These are phyloP conservation scores for Trachurus trachurus DNA, from an alignment of 2,797 vertebrate genomes.

Conservation along the genomic window DNA sequence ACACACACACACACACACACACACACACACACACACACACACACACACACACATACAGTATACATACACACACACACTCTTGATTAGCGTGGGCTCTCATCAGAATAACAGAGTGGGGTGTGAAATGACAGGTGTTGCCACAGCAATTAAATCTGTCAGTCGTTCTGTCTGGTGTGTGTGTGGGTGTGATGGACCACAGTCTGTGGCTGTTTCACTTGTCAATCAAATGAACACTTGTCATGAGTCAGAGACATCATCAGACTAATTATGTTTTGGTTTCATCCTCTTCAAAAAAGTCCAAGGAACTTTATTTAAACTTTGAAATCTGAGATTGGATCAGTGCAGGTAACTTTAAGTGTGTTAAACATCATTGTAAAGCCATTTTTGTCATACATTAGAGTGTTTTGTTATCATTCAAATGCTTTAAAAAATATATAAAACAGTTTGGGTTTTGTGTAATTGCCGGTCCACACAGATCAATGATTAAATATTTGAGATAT, in stretches of 20 bases:
- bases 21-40: no score
- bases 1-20: background rate
- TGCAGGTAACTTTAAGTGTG: no score
- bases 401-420: no score
- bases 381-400: no score
- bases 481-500: no score
- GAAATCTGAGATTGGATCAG: no score
- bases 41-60: no score
- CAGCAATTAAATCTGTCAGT: slow-evolving; percentile 62
- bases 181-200: slow-evolving; percentile 7
- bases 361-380: no score
- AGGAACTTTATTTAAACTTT: background rate
- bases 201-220: slow-evolving; percentile 27
- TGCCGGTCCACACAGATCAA: no score
- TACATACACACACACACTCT: background rate
- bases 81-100: slow-evolving; percentile 50
- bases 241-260: slow-evolving; percentile 10
- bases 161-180: slow-evolving; percentile 22
- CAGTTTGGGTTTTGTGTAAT: no score
- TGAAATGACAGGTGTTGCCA: slow-evolving; percentile 50
- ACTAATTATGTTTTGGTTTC: slow-evolving; percentile 1
- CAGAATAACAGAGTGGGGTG: slow-evolving; percentile 33
- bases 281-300: background rate
- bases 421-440: no score
- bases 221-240: slow-evolving; percentile 27